Conservation (phyloP, 2,113 vertebrate genomes). For the Heterocephalus glaber region DNA sequence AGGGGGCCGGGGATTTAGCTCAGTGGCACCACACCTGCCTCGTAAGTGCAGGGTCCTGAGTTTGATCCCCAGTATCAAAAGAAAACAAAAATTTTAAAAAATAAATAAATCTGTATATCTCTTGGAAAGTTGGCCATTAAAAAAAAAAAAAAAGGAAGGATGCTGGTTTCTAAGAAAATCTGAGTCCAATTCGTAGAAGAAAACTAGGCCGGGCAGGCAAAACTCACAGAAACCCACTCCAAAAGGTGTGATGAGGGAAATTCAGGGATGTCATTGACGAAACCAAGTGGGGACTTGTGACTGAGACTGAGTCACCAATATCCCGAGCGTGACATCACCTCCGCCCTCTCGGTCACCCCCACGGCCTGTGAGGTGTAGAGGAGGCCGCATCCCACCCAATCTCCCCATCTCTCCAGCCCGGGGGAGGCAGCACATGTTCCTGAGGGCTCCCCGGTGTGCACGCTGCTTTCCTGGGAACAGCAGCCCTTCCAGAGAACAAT, state of each 20-base stretch:
- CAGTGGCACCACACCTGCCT: too few species aligned
- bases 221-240: background rate
- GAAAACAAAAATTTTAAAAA: too few species aligned
- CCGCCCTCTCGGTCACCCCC: background rate
- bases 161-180: background rate
- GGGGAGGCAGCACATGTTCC: too few species aligned
- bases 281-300: background rate
- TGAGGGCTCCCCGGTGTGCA: too few species aligned
- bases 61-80: too few species aligned
- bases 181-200: background rate
- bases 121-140: too few species aligned
- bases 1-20: too few species aligned
- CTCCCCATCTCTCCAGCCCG: background rate
- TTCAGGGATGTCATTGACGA: background rate
- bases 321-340: background rate
- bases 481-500: background rate
- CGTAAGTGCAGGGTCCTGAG: too few species aligned
- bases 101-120: too few species aligned
- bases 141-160: background rate
- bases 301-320: background rate
- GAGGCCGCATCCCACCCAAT: background rate
- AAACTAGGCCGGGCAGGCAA: background rate
- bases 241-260: background rate
- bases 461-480: too few species aligned
- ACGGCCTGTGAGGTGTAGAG: too few species aligned